Evolutionary conservation across 23 tunicate genomes (phyloP), one percentile per base, ranked within the genome.

Genomic region (Clavelina lepadiformis): DNA sequence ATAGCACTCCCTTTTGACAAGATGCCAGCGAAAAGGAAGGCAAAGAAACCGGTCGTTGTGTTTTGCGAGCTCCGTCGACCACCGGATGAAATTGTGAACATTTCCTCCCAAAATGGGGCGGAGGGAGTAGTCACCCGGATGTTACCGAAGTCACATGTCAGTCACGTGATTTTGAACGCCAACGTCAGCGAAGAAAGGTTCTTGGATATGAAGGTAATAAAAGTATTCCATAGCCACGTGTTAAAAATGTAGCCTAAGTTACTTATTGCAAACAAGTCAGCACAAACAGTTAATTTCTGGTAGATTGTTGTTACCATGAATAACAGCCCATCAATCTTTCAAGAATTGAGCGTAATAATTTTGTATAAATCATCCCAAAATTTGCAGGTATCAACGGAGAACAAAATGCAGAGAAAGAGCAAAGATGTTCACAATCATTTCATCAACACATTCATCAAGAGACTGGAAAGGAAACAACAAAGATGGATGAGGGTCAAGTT

Each of bases 61-160:
- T 84, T 76, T 62, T 84, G 93, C 49, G 93, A 84, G 36, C 46
- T 84, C 38, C 78, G 93, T 2, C 65, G 93, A 3, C 78, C 83
- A 19, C 65, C 72, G 27, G 93, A 84, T 28, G 93, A 84, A 71
- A 84, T 84, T 25, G 70, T 84, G 27, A 84, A 84, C 59, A 84
- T 84, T 68, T 84, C 93, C 13, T 84, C 93, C 21, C 93, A 84
- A 60, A 84, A 84, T 70, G 93, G 93, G 33, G 93, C 93, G 6
- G 93, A 84, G 46, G 76, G 93, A 2, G 93, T 84, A 7, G 93
- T 84, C 15, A 84, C 83, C 15, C 78, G 81, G 49, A 84, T 84
- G 93, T 68, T 84, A 8, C 93, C 93, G 1, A 84, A 84, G 51
- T 84, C 93, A 15, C 93, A 84, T 46, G 81, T 84, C 53, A 76